These are phyloP conservation scores for Agapostemon virescens DNA, from an alignment of 2,888 invertebrate species.

Conservation along the genomic window DNA sequence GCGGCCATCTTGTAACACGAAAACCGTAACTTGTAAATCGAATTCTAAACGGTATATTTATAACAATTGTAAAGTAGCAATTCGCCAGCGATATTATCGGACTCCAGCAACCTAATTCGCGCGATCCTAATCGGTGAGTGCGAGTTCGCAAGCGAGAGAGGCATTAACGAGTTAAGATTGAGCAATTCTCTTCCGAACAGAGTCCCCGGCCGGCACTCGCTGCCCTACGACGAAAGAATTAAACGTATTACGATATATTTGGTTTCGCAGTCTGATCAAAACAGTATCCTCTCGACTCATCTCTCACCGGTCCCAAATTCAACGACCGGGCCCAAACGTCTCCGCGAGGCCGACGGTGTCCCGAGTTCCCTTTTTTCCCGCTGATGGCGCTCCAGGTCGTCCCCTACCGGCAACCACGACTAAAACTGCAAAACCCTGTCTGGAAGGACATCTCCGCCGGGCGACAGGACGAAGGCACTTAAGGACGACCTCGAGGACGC, in stretches of 20 bases:
- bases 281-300: constrained; percentile 34
- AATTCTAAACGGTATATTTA: too few species aligned
- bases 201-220: constrained; percentile 27
- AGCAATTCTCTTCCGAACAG: constrained; percentile 55
- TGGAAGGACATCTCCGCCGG: not conserved
- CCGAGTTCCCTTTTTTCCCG: not conserved
- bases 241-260: constrained; percentile 70
- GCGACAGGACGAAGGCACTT: not conserved
- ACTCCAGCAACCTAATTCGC: too few species aligned
- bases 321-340: constrained; percentile 9
- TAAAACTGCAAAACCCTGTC: not conserved
- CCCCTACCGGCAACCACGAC: not conserved
- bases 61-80: too few species aligned
- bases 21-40: too few species aligned
- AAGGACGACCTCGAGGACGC: constrained; percentile 27
- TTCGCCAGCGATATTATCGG: too few species aligned
- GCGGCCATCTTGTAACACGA: too few species aligned
- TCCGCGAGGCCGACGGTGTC: constrained; percentile 25
- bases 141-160: not conserved
- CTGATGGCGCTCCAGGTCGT: constrained; percentile 25
- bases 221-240: constrained; percentile 38
- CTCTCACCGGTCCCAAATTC: constrained; percentile 13
- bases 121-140: not conserved
- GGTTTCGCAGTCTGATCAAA: constrained; percentile 73
- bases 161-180: constrained; percentile 52